Percentiles rank a stretch among this genome's conserved stretches.
phyloP scores from a whole-genome alignment of 2,888 invertebrate genomes.

The Euphydryas editha region DNA sequence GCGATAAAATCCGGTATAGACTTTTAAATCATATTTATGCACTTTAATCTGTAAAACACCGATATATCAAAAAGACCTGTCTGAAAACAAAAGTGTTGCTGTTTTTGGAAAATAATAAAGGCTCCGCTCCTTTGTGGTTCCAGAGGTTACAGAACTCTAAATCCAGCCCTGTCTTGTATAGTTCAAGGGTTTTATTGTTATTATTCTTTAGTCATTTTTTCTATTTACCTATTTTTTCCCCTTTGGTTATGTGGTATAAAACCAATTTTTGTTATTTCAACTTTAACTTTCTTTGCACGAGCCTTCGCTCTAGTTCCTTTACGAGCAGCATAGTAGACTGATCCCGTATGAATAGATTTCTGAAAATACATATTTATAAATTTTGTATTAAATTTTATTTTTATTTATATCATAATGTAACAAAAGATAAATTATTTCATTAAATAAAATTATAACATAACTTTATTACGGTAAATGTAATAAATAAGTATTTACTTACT shows the following conservation, averaged over 20 bases:
- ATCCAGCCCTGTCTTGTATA: no score
- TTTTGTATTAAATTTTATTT: neutral
- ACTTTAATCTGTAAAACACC: no score
- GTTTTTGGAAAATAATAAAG: no score
- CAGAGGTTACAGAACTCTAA: no score
- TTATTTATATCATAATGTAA: neutral
- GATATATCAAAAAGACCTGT: no score
- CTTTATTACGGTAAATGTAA: neutral
- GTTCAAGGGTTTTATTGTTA: no score
- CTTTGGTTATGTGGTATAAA: constrained; percentile 89
- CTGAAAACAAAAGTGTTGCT: no score
- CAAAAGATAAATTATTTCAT: neutral
- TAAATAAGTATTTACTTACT: constrained; percentile 53
- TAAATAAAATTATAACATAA: constrained; percentile 1
- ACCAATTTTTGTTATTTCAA: constrained; percentile 89
- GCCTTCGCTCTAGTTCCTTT: constrained; percentile 92
- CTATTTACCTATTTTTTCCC: constrained; percentile 64
- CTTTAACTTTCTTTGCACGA: constrained; percentile 89
- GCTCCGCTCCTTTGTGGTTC: no score
- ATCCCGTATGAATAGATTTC: constrained; percentile 82
- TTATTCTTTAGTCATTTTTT: no score
- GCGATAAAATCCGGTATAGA: no score
- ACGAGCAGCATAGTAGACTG: constrained; percentile 88
- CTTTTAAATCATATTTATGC: no score
- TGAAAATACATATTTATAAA: constrained; percentile 48